These are phyloP conservation scores for Auanema sp. DNA, from an alignment of 2,888 invertebrate genomes.

Conservation along the genomic window DNA sequence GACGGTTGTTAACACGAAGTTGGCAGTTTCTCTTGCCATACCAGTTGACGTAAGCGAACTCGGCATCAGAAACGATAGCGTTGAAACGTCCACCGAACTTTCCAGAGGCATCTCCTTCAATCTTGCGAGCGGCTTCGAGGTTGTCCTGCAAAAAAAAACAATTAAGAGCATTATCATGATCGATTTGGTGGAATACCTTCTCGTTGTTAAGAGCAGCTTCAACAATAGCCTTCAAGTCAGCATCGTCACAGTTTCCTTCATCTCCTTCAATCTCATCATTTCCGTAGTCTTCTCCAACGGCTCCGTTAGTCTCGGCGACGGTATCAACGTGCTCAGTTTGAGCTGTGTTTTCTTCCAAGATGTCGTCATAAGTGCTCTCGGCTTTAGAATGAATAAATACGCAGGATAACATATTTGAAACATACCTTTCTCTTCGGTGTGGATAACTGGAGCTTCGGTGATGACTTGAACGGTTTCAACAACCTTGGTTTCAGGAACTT, in stretches of 20 bases:
- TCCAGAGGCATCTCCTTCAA: conserved; percentile 55
- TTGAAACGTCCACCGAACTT: conserved; percentile 63
- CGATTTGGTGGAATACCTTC: conserved; percentile 23
- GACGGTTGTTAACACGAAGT: conserved; percentile 56
- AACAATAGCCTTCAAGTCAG: conserved; percentile 52
- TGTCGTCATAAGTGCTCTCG: conserved; percentile 52
- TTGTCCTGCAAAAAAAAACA: conserved; percentile 50
- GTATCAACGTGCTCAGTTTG: conserved; percentile 9
- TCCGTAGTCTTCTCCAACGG: conserved; percentile 32
- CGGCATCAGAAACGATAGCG: conserved; percentile 61
- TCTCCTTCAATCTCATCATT: conserved; percentile 36
- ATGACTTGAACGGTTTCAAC: conserved; percentile 20
- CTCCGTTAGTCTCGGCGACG: conserved; percentile 37
- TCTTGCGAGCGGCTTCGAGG: conserved; percentile 60
- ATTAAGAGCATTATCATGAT: conserved; percentile 4
- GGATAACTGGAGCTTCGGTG: conserved; percentile 11
- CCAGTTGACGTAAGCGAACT: conserved; percentile 60
- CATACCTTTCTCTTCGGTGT: conserved; percentile 16
- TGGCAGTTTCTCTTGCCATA: conserved; percentile 63
- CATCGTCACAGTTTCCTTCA: conserved; percentile 60
- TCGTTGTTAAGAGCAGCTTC: conserved; percentile 37
- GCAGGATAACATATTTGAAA: conserved; percentile 1
- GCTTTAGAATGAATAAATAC: conserved; percentile 18
- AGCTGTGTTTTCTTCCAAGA: conserved; percentile 43
- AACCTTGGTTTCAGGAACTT: conserved; percentile 7